Conservation (phyloP, 2,113 vertebrate genomes). For the Zosterops japonicus region DNA sequence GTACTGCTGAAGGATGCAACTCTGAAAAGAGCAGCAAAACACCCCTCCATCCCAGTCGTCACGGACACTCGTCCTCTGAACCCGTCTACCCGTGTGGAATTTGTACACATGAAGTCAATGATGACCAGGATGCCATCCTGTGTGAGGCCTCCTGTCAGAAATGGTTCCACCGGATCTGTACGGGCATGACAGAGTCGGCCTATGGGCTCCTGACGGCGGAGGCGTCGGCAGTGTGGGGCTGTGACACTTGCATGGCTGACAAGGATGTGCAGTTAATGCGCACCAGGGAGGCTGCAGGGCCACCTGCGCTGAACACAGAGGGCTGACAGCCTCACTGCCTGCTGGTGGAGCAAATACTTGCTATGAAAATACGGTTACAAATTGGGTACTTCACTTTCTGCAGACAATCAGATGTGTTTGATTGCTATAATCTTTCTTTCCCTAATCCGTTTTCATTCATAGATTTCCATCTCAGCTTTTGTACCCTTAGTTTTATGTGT, state of each 20-base stretch:
- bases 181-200: conserved; percentile 87
- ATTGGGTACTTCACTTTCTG: conserved; percentile 47
- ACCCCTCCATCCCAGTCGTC: conserved; percentile 67
- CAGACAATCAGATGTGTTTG: conserved; percentile 33
- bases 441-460: not conserved
- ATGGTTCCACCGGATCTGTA: conserved; percentile 86
- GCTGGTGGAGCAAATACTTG: not conserved
- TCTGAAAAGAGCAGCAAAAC: conserved; percentile 74
- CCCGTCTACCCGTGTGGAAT: conserved; percentile 82
- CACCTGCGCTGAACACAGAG: conserved; percentile 51
- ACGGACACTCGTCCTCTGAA: conserved; percentile 70
- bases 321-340: conserved; percentile 12
- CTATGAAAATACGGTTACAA: not conserved
- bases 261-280: conserved; percentile 79
- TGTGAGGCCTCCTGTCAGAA: conserved; percentile 87
- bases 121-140: conserved; percentile 85
- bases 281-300: conserved; percentile 65
- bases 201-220: conserved; percentile 84
- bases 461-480: conserved; percentile 25
- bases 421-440: not conserved
- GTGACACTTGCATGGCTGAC: conserved; percentile 84
- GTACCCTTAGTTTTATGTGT: not conserved
- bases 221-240: conserved; percentile 83
- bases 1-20: conserved; percentile 54
- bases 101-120: conserved; percentile 83